These are phyloP conservation scores for Gonatopus flavifemur DNA, from an alignment of 1,140 invertebrate genomes.

Conservation along the genomic window DNA sequence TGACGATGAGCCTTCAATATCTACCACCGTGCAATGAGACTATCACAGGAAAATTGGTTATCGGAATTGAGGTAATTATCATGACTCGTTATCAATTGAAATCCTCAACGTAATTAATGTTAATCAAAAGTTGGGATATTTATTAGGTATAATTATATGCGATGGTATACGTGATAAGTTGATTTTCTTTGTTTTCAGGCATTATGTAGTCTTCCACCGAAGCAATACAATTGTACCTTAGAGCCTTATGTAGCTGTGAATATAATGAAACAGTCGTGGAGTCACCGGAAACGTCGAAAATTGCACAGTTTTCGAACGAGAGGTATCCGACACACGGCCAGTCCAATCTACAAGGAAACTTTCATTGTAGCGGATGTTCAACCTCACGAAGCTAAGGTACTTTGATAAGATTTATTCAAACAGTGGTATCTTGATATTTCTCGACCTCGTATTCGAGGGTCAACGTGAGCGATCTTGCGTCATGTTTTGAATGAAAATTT, in stretches of 20 bases:
- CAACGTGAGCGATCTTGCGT: not conserved
- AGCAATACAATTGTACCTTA: constrained; percentile 52
- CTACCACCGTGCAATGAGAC: constrained; percentile 40
- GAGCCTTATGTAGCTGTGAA: constrained; percentile 53
- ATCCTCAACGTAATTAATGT: not conserved
- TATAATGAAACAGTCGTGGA: constrained; percentile 52
- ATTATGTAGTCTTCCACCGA: constrained; percentile 50
- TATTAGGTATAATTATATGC: not conserved
- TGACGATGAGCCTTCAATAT: constrained; percentile 51
- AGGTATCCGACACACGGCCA: constrained; percentile 48
- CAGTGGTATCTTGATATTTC: not conserved
- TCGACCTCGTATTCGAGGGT: not conserved
- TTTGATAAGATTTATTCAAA: not conserved
- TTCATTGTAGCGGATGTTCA: constrained; percentile 50
- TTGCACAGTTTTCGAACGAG: constrained; percentile 53
- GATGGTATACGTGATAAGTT: not conserved
- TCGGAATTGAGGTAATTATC: constrained; percentile 50
- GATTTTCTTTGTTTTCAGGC: constrained; percentile 30
- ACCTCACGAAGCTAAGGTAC: constrained; percentile 50
- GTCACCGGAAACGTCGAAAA: constrained; percentile 46
- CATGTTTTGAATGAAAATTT: not conserved
- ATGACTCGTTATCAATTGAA: not conserved
- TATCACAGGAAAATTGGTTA: constrained; percentile 46
- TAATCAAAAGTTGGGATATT: not conserved
- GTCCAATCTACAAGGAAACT: constrained; percentile 52